Percentiles rank a stretch among this genome's conserved stretches.
Conservation (phyloP, 2,797 vertebrate species). For the Anguilla megastoma region DNA sequence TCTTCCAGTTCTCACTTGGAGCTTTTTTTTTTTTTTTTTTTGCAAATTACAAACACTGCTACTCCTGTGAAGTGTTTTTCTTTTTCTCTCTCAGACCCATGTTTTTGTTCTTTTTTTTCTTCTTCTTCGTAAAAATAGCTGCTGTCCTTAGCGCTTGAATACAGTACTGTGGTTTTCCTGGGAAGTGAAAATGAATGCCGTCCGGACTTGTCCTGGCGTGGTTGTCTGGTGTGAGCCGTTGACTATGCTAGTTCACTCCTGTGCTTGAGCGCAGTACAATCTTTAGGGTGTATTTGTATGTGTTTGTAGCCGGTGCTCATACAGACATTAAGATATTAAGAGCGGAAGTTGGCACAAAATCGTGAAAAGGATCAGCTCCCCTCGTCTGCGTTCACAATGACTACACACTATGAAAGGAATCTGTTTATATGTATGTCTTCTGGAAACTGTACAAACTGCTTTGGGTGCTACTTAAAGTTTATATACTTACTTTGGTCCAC, state of each 20-base stretch:
- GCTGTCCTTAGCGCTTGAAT: background rate
- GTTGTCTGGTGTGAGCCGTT: background rate
- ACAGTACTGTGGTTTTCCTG: background rate
- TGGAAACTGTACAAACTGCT: too few species aligned
- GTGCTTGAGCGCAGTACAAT: too few species aligned
- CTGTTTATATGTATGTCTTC: too few species aligned
- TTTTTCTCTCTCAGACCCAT: background rate
- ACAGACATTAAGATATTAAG: too few species aligned
- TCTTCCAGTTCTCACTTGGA: background rate
- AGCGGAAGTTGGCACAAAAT: too few species aligned
- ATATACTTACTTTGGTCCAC: too few species aligned
- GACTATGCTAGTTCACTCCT: background rate
- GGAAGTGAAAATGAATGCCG: background rate
- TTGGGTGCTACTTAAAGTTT: too few species aligned
- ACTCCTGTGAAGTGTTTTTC: background rate
- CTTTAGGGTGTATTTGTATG: too few species aligned
- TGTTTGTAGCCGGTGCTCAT: too few species aligned
- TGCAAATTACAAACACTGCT: background rate
- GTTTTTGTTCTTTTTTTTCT: background rate
- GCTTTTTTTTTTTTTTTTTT: background rate
- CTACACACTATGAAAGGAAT: too few species aligned
- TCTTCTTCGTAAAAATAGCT: background rate
- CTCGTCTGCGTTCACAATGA: too few species aligned
- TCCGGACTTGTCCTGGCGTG: background rate
- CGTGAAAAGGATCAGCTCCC: too few species aligned